Percentiles rank a stretch among this genome's conserved stretches.
Conservation (phyloP, 2,888 invertebrate species). For the Apotomis capreana region DNA sequence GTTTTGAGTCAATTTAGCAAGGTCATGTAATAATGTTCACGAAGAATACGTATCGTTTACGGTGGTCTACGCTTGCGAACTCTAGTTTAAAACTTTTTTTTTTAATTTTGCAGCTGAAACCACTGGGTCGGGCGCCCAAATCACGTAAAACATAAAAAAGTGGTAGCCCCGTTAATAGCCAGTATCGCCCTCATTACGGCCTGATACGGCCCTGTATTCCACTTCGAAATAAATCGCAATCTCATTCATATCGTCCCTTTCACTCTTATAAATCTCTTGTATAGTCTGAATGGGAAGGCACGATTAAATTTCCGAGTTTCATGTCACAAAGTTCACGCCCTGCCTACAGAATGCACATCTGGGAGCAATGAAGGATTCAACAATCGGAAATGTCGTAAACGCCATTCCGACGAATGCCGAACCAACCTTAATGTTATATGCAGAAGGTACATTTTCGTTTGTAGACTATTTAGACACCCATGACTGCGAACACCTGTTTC, state of each 20-base stretch:
- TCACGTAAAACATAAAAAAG: conserved; percentile 51
- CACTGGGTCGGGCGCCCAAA: conserved; percentile 20
- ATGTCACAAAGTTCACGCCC: conserved; percentile 47
- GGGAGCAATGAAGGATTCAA: conserved; percentile 71
- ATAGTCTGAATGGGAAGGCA: conserved; percentile 6
- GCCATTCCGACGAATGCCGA: conserved; percentile 41
- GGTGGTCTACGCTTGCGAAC: too few relatives aligned
- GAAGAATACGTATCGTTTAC: too few relatives aligned
- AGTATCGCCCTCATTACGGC: conserved; percentile 69
- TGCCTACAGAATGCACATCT: conserved; percentile 79
- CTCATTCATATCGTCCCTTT: conserved; percentile 7
- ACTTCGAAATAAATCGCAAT: conserved; percentile 7
- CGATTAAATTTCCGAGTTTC: neutral
- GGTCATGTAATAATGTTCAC: too few relatives aligned
- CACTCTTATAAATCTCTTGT: neutral
- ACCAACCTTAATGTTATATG: neutral
- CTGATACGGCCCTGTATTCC: conserved; percentile 68
- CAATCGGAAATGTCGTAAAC: conserved; percentile 53
- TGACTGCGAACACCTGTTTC: conserved; percentile 80
- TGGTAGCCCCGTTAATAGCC: conserved; percentile 67
- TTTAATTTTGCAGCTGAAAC: conserved; percentile 10
- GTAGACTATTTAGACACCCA: conserved; percentile 54
- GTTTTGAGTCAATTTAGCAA: too few relatives aligned
- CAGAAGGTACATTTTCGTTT: conserved; percentile 46
- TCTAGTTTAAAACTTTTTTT: too few relatives aligned